These are phyloP conservation scores for Torymus tubicola DNA, from an alignment of 2,888 invertebrate genomes.

Conservation along the genomic window DNA sequence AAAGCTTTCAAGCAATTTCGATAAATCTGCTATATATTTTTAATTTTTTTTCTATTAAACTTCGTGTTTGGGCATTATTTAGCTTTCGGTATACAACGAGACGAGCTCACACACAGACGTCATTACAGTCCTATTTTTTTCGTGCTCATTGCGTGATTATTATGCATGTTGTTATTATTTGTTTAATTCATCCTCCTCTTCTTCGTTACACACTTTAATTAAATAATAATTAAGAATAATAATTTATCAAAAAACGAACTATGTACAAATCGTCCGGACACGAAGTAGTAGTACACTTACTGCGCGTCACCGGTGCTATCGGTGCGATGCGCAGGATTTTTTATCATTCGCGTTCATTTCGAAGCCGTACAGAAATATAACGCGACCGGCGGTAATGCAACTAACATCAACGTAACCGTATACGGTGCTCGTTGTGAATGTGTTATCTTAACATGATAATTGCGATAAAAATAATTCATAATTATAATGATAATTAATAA, in stretches of 20 bases:
- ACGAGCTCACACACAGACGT: slow-evolving; percentile 34
- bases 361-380: slow-evolving; percentile 38
- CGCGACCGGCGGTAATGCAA: slow-evolving; percentile 30
- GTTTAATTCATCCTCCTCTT: slow-evolving; percentile 15
- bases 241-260: slow-evolving; percentile 74
- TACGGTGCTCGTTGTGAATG: slow-evolving; percentile 65
- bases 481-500: too few relatives aligned
- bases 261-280: slow-evolving; percentile 75
- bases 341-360: slow-evolving; percentile 29
- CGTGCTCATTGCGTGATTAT: slow-evolving; percentile 42
- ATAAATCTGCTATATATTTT: slow-evolving; percentile 24
- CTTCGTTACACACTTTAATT: slow-evolving; percentile 49
- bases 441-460: slow-evolving; percentile 58
- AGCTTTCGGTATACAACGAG: slow-evolving; percentile 30
- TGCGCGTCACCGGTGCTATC: slow-evolving; percentile 8
- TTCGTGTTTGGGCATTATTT: slow-evolving; percentile 26
- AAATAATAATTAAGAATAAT: slow-evolving; percentile 65
- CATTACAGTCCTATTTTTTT: slow-evolving; percentile 46
- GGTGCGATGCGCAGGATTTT: neutral
- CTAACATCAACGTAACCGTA: slow-evolving; percentile 54
- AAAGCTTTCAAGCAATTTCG: slow-evolving; percentile 38
- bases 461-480: slow-evolving; percentile 52
- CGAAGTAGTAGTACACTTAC: slow-evolving; percentile 65
- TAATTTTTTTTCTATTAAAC: slow-evolving; percentile 22
- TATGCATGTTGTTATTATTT: slow-evolving; percentile 31